Base-by-base conservation (phyloP, 2,888 invertebrate species). In the Athripsodes cinereus region DNA sequence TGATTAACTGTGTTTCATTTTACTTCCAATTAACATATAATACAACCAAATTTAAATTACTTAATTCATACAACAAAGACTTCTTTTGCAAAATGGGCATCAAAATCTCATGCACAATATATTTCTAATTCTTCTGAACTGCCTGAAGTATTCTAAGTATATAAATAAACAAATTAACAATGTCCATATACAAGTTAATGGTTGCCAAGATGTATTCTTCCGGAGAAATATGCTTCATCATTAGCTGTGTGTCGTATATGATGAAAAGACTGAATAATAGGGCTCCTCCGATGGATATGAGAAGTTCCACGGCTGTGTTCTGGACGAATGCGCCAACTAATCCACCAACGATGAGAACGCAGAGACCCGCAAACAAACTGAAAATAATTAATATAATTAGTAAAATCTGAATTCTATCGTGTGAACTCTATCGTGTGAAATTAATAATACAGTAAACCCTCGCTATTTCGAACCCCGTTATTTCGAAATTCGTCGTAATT, bases 141-240 rank as follows among this genome's bases (percentile, higher is more conserved):
- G 82, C 83, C 63, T 85, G 85, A 54, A 93, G 76, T 65, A 89
- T 84, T 60, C 89, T 81, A 57, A 94, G 78, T 65, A 92, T 86
- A 70, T 90, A 84, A 18, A 92, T 68, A 76, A 94, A 94, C 64
- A 93, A 75, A 72, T 93, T 93, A 64, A 94, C 79, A 59, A 94
- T 90, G 68, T 94, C 93, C 76, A 93, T 79, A 71, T 94, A 94
- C 47, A 94, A 76, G 71, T 88, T 90, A 69, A 93, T 89, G 1
- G 92, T 88, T 1, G 91, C 92, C 52, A 90, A 74, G 66, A 94
- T 91, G 72, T 94, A 94, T 69, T 94, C 93, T 70, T 94, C 92
- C 0, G 92, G 86, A 0, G 90, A 90, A 53, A 90, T 74, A 2
- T 80, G 83, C 64, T 85, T 82, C 90, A 92, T 90, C 74, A 92